Evolutionary conservation across 2,888 invertebrate genomes (phyloP).

Genomic region (Leucophora obtusa): DNA sequence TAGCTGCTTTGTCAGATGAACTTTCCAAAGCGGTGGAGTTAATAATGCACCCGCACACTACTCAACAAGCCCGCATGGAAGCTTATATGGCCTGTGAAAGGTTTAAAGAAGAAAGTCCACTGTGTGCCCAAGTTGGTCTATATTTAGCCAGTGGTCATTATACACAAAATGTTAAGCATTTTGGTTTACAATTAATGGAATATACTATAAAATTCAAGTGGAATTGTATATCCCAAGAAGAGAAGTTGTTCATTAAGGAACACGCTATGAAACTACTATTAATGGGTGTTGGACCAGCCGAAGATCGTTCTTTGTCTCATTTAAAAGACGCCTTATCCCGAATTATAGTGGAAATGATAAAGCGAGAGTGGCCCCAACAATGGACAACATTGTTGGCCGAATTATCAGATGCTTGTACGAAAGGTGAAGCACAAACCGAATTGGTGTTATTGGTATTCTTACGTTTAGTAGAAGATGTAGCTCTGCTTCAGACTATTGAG

Average conservation of each 20-base stretch:
- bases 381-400: constrained; percentile 93
- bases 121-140: constrained; percentile 91
- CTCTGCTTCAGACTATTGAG: constrained; percentile 91
- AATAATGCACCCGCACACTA: constrained; percentile 88
- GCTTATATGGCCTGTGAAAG: constrained; percentile 91
- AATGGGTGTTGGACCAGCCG: constrained; percentile 87
- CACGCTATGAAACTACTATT: constrained; percentile 91
- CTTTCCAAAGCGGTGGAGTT: constrained; percentile 89
- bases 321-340: constrained; percentile 91
- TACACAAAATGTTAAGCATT: constrained; percentile 90
- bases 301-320: constrained; percentile 83
- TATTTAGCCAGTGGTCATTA: constrained; percentile 87
- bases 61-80: constrained; percentile 87
- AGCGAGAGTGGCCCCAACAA: constrained; percentile 98
- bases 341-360: constrained; percentile 97
- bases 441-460: constrained; percentile 93
- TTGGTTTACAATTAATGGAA: constrained; percentile 95
- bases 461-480: constrained; percentile 95
- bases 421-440: constrained; percentile 93
- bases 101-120: constrained; percentile 84
- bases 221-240: constrained; percentile 91
- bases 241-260: constrained; percentile 93
- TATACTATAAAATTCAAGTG: constrained; percentile 95
- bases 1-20: constrained; percentile 82
- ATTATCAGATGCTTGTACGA: constrained; percentile 88